phyloP scores from a whole-genome alignment of 2,113 vertebrate species.

The Agelaius phoeniceus region DNA sequence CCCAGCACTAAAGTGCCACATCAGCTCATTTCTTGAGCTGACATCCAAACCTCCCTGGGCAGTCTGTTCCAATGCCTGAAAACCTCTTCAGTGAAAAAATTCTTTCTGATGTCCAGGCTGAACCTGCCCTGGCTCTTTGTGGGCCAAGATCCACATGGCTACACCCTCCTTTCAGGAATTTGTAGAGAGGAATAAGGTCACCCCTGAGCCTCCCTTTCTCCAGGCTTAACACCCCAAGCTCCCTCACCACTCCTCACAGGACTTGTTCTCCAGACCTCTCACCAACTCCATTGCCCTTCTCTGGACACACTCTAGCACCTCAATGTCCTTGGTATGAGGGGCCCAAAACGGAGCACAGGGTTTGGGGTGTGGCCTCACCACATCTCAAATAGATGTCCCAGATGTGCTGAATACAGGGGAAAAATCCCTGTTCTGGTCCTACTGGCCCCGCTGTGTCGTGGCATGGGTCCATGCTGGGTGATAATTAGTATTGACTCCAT shows the following conservation, averaged over 20 bases:
- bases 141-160: not conserved
- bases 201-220: not conserved
- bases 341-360: not conserved
- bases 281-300: accelerated
- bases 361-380: accelerated
- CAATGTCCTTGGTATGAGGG: not conserved
- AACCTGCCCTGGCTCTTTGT: not conserved
- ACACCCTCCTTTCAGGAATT: not conserved
- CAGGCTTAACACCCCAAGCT: not conserved
- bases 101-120: not conserved
- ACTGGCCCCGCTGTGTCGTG: not conserved
- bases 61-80: not conserved
- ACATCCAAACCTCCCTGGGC: not conserved
- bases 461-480: no score
- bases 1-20: no score
- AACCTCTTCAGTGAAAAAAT: not conserved
- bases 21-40: not conserved
- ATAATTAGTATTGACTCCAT: no score
- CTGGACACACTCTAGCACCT: accelerated
- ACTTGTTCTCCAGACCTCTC: not conserved
- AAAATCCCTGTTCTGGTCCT: not conserved
- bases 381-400: no score
- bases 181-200: accelerated
- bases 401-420: not conserved
- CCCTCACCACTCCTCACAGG: not conserved